Evolutionary conservation across 2,888 invertebrate genomes (phyloP), one percentile per base, ranked within the genome.

Genomic region (Physocephala rufipes): DNA sequence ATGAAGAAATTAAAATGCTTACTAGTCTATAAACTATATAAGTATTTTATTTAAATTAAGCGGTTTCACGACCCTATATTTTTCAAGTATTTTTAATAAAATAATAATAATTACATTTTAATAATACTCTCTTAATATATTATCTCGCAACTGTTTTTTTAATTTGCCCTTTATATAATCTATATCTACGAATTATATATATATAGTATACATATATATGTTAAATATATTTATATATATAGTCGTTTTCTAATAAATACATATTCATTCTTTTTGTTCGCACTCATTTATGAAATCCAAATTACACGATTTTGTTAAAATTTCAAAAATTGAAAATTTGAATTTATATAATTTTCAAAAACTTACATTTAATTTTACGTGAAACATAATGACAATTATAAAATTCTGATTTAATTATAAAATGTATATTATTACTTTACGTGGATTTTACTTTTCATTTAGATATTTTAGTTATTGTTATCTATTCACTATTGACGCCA

Each of bases 61-160:
- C 12, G 45, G 36, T 45, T 47, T 43, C 26, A 58, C 45, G 58
- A 58, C 26, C 55, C 58, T 43, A 36, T 15, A 51, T 67, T 45
- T 67, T 58, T 67, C 43, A 24, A 67, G 51, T 26, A 45, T 51
- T 58, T 68, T 51, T 26, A 24, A 61, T 68, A 36, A 36, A 36
- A 36, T 43, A 30, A 55, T 67, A 67, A 53, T 68, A 68, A 62
- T 68, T 68, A 68, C 68, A 68, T 61, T 62, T 68, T 68, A 68
- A 68, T 68, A 68, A 68, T 68, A 68, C 68, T 62, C 51, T 53
- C 36, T 68, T 59, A 53, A 43, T 58, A 67, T 65, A 68, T 51
- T 68, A 68, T 30, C 61, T 68, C 62, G 68, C 68, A 68, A 62
- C 61, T 68, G 68, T 62, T 61, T 68, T 36, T 36, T 62, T 68